Base-by-base conservation (phyloP, 2,113 vertebrate species). In the Nettapus auritus region DNA sequence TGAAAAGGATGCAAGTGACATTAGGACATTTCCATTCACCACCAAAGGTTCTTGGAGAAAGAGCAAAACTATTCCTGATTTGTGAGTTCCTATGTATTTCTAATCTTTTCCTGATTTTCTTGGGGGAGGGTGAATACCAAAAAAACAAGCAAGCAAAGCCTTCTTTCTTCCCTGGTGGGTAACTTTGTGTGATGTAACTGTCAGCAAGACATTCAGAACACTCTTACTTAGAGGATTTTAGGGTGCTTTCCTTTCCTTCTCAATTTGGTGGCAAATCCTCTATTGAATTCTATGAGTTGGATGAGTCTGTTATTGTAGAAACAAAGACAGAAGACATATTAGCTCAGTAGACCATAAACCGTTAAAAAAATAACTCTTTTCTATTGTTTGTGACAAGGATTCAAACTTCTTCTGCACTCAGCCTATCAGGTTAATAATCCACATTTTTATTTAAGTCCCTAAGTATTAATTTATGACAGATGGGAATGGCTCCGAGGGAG, bases 391-490 rank as follows among this genome's bases (percentile, higher is more conserved):
- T 94, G 82, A 96, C 48, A 95, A 86, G 42, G 74, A 93, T 82
- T 96, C 71, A 88, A 90, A 86, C 62, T 96, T 92, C 71, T 69
- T 42, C 73, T 86, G 76, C 88, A 74, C 52, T 96, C 93, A 96
- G 74, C 33, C 80, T 77, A 85, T 50, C 67, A 77, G 52, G 87
- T 97, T 96, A 97, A 96, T 97, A 96, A 96, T 86, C 88, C 70
- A 68, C 52, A 13, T 90, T 95, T 97, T 95, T 91, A 92, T 63
- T 93, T 80, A 94, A 77, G 75, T 67, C 83, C 88, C 89, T 96
- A 96, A 95, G 89, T 86, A 92, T 84, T 79, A 69, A 89, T 94
- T 95, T 96, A 90, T 97, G 92, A 90, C 76, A 89, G 68, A 1
- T 67, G 66, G 69, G 67, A 89, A 84, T 87, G 64, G 79, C 62